Evolutionary conservation across 2,113 vertebrate genomes (phyloP).

Genomic region (Zosterops pallidus): DNA sequence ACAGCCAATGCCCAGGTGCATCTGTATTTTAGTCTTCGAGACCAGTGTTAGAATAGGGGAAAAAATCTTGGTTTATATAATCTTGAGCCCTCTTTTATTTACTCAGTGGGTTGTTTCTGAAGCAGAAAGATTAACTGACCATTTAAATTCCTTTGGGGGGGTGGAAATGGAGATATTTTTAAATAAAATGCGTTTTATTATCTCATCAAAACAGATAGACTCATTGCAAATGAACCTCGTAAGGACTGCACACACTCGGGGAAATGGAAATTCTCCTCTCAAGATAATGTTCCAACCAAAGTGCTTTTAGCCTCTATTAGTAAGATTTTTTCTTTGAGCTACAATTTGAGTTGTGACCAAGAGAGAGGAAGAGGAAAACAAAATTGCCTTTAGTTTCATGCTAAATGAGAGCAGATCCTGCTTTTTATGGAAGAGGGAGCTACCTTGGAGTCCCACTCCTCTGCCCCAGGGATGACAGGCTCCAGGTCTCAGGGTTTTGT

Average conservation of each 20-base stretch:
- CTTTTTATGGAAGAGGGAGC: neutral
- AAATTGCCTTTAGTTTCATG: neutral
- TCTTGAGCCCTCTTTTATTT: conserved; percentile 31
- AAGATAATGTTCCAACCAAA: conserved; percentile 8
- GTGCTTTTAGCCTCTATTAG: conserved; percentile 31
- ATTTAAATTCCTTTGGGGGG: neutral
- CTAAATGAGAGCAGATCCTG: neutral
- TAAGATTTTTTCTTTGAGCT: neutral
- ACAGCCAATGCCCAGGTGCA: conserved; percentile 36
- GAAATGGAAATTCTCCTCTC: conserved; percentile 39
- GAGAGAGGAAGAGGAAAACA: neutral
- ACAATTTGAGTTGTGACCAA: neutral
- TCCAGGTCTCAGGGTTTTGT: neutral
- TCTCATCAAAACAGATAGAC: conserved; percentile 55
- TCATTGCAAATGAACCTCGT: conserved; percentile 30
- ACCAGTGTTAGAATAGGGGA: neutral
- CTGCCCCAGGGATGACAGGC: fast-evolving
- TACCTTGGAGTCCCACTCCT: fast-evolving
- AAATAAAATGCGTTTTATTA: conserved; percentile 58
- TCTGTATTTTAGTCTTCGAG: neutral
- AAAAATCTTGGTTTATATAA: conserved; percentile 24
- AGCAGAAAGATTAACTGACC: conserved; percentile 37
- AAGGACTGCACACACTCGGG: neutral
- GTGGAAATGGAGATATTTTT: conserved; percentile 32
- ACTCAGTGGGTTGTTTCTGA: conserved; percentile 46